Percentiles rank a stretch among this genome's conserved stretches.
phyloP scores from a whole-genome alignment of 35 echinoderm and acorn worm genomes.

The Chiridota heheva region DNA sequence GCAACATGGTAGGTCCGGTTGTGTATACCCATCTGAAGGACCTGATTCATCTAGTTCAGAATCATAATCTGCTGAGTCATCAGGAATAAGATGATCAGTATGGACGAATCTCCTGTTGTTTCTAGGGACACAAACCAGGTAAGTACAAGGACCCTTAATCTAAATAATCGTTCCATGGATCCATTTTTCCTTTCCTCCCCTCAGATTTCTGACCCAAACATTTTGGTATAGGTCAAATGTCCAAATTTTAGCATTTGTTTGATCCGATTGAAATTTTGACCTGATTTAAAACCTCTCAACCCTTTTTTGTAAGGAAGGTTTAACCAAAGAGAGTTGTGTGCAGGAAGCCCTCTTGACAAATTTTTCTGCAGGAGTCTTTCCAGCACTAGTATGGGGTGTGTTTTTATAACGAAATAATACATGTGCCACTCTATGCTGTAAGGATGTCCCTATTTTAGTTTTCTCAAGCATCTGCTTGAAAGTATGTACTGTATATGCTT shows the following conservation, averaged over 20 bases:
- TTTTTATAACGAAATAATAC: constrained; percentile 46
- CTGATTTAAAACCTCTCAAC: neutral
- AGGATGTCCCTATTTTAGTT: neutral
- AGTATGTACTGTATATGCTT: constrained; percentile 33
- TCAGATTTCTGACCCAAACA: neutral
- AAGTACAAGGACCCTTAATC: constrained; percentile 29
- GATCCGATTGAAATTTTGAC: neutral
- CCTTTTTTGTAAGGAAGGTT: constrained; percentile 1
- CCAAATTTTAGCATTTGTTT: neutral
- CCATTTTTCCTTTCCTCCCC: constrained; percentile 3
- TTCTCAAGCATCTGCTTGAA: constrained; percentile 28
- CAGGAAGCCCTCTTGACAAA: constrained; percentile 25
- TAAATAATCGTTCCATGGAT: neutral
- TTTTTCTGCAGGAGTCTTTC: constrained; percentile 32
- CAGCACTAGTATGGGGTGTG: constrained; percentile 28
- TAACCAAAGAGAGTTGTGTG: constrained; percentile 8
- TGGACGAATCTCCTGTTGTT: constrained; percentile 42
- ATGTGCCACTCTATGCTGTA: constrained; percentile 38
- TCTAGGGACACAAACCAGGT: constrained; percentile 21
- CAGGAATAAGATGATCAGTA: constrained; percentile 40
- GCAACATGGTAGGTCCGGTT: too few species aligned
- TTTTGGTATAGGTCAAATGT: neutral
- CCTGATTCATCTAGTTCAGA: too few species aligned
- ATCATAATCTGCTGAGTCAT: neutral
- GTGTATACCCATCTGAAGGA: too few species aligned